Conservation (phyloP, 1,140 invertebrate genomes). For the Cotesia vestalis region DNA sequence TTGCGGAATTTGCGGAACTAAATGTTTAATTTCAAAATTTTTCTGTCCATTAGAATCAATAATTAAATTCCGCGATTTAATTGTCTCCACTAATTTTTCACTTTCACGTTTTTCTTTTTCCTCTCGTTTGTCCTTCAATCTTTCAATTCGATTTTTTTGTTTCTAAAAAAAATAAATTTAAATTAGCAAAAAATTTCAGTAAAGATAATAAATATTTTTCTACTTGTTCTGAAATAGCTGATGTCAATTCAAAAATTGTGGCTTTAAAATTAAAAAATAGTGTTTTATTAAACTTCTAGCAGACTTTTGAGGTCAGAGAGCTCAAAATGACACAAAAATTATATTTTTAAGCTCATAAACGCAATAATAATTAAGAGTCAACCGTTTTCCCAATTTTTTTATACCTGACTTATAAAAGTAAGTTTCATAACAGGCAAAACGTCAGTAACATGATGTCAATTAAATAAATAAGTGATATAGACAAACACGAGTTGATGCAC, state of each 20-base stretch:
- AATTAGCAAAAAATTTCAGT: slow-evolving; percentile 15
- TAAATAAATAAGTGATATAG: slow-evolving; percentile 24
- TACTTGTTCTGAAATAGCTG: slow-evolving; percentile 68
- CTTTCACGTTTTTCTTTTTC: slow-evolving; percentile 70
- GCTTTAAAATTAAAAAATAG: too few species aligned
- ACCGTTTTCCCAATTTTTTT: not conserved
- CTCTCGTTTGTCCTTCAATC: slow-evolving; percentile 69
- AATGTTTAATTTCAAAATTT: slow-evolving; percentile 65
- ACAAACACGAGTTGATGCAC: slow-evolving; percentile 23
- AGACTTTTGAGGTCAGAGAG: too few species aligned
- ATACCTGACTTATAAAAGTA: not conserved
- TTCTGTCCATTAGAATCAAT: slow-evolving; percentile 55
- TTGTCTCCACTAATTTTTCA: slow-evolving; percentile 67
- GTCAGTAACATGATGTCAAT: slow-evolving; percentile 18
- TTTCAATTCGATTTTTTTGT: slow-evolving; percentile 68
- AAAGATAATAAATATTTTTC: slow-evolving; percentile 7
- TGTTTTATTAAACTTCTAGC: too few species aligned
- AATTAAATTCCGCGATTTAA: slow-evolving; percentile 66
- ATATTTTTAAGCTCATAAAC: too few species aligned
- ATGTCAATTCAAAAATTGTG: too few species aligned
- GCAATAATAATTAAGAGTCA: too few species aligned
- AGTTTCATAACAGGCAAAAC: not conserved
- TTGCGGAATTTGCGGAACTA: slow-evolving; percentile 73
- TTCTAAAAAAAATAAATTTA: slow-evolving; percentile 59
- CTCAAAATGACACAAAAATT: too few species aligned